Evolutionary conservation across 64 coral and sea anemone genomes (phyloP).

Genomic region (Montipora capricornis): DNA sequence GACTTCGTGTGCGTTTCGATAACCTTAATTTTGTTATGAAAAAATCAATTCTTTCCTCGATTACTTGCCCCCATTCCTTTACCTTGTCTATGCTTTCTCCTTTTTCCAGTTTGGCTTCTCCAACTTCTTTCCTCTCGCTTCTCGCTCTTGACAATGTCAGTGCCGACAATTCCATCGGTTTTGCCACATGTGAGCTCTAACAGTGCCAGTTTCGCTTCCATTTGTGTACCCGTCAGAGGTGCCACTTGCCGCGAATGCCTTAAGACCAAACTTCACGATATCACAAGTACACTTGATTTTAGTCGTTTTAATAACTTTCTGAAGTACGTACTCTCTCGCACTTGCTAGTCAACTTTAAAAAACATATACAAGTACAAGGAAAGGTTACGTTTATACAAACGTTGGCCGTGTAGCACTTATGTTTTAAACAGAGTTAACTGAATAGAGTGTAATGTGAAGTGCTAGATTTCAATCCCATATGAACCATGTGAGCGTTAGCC

Average conservation of each 20-base stretch:
- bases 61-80: not conserved
- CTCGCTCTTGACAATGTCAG: not conserved
- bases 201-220: not conserved
- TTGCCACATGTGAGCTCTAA: not conserved
- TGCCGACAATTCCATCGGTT: constrained; percentile 7
- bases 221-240: not conserved
- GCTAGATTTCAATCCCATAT: too few relatives aligned
- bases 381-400: too few relatives aligned
- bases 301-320: not conserved
- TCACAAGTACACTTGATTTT: not conserved
- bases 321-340: not conserved
- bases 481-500: too few relatives aligned
- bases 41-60: not conserved
- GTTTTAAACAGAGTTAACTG: too few relatives aligned
- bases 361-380: too few relatives aligned
- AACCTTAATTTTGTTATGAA: not conserved
- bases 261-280: not conserved
- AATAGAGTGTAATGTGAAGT: too few relatives aligned
- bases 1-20: not conserved
- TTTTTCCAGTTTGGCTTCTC: not conserved
- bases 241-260: not conserved
- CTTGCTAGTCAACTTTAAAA: not conserved
- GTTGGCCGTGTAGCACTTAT: too few relatives aligned
- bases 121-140: not conserved
- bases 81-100: not conserved